Evolutionary conservation across 2,888 invertebrate genomes (phyloP).

Genomic region (Hypsopygia costalis): DNA sequence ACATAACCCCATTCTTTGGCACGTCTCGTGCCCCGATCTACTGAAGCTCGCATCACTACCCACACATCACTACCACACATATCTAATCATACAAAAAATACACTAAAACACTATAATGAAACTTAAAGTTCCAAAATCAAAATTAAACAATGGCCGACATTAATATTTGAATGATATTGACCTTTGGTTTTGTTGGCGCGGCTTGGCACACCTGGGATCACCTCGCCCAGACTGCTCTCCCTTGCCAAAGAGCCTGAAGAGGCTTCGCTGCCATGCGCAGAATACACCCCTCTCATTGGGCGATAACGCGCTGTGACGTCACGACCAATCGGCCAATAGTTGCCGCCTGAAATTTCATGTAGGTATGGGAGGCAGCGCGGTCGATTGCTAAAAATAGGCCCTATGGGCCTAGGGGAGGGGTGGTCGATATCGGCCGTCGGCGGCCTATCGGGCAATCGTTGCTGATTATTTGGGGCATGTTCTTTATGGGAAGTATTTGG

Average conservation of each 20-base stretch:
- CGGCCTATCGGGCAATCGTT: conserved; percentile 15
- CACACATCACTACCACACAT: conserved; percentile 15
- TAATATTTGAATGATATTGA: conserved; percentile 46
- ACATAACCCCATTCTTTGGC: conserved; percentile 15
- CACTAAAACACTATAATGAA: conserved; percentile 15
- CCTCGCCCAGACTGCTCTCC: conserved; percentile 68
- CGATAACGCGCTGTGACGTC: conserved; percentile 55
- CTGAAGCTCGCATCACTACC: conserved; percentile 11
- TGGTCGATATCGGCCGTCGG: conserved; percentile 19
- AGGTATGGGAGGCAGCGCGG: conserved; percentile 60
- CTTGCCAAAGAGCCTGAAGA: conserved; percentile 43
- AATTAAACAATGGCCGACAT: conserved; percentile 38
- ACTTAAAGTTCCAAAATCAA: conserved; percentile 21
- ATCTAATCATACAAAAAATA: conserved; percentile 20
- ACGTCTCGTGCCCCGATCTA: conserved; percentile 15
- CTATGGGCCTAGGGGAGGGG: conserved; percentile 28
- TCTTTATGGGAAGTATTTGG: conserved; percentile 19
- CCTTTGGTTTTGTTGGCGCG: conserved; percentile 56
- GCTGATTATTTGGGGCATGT: conserved; percentile 22
- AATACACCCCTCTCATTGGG: conserved; percentile 52
- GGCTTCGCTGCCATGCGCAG: conserved; percentile 61
- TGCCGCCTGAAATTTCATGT: conserved; percentile 65
- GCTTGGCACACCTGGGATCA: conserved; percentile 73
- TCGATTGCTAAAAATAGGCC: conserved; percentile 73
- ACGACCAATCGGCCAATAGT: conserved; percentile 51